Base-by-base conservation (phyloP, 2,797 vertebrate genomes). In the Sebastes hopkinsi region DNA sequence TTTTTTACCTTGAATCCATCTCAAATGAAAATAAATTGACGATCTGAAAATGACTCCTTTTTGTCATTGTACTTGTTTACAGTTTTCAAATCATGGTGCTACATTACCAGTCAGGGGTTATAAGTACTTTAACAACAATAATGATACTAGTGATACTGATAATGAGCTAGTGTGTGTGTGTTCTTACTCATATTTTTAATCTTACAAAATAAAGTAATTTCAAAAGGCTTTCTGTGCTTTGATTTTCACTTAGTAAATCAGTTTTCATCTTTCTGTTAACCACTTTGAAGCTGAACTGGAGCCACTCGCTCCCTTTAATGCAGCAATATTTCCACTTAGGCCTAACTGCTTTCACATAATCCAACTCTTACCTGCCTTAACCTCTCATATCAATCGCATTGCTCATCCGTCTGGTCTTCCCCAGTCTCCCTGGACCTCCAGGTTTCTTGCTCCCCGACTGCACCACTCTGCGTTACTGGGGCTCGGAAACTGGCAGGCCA, bases 1-100 rank as follows among this genome's bases (percentile, higher is more conserved):
- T 87, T 80, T 81, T 72, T 72, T 23, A 52, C 81, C 59, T 90
- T 90, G 85, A 94, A 89, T 92, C 86, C 67, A 90, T 91, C 78
- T 92, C 82, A 94, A 92, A 92, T 95, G 88, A 94, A 92, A 95
- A 96, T 95, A 95, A 95, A 95, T 93, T 80, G 67, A 89, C 90
- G 83, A 95, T 90, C 89, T 95, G 81, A 94, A 94, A 95, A 92
- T 90, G 77, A 89, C 86, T 94, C 86, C 61, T 85, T 92, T 94
- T 93, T 94, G 93, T 95, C 90, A 94, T 93, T 90, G 90, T 90
- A 93, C 87, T 93, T 95, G 92, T 94, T 94, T 94, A 92, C 88
- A 88, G 74, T 88, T 92, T 80, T 86, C 58, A n/a, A 91, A 82
- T 67, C 72, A 68, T 87, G 92, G 92, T 90, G 93, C 89, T 93